A percentile compares a stretch with the other conserved stretches of the same genome.
These are phyloP conservation scores for Amphiprion ocellaris DNA, from an alignment of 2,113 vertebrate genomes.

Conservation along the genomic window DNA sequence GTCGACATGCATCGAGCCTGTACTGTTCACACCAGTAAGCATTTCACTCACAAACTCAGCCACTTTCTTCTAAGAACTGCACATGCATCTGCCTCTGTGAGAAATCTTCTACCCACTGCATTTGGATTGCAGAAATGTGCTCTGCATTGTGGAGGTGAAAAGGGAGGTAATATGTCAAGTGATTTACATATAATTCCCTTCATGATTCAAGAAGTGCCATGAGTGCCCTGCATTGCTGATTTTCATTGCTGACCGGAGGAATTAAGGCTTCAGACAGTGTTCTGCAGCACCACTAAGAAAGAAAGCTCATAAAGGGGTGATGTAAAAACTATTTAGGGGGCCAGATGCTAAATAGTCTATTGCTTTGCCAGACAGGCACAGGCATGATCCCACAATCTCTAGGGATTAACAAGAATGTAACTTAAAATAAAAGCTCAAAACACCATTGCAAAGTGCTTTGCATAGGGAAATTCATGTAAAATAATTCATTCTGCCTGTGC, in stretches of 20 bases:
- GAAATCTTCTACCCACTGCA: slow-evolving; percentile 10
- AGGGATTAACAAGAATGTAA: slow-evolving; percentile 23
- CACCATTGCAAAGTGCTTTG: not conserved
- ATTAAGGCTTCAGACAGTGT: slow-evolving; percentile 23
- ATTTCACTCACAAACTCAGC: slow-evolving; percentile 29
- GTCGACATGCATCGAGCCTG: slow-evolving; percentile 1
- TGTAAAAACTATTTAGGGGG: slow-evolving; percentile 27
- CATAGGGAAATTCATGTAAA: not conserved
- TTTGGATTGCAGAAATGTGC: slow-evolving; percentile 35
- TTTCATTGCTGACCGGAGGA: slow-evolving; percentile 27
- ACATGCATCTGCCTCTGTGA: slow-evolving; percentile 6
- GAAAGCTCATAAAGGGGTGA: slow-evolving; percentile 25
- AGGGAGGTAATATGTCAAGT: slow-evolving; percentile 40
- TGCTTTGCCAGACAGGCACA: slow-evolving; percentile 15
- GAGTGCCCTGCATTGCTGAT: slow-evolving; percentile 5
- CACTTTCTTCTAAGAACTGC: not conserved
- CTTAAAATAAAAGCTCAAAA: slow-evolving; percentile 1
- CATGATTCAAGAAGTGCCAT: slow-evolving; percentile 20
- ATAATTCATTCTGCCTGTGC: too few relatives aligned
- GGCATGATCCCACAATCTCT: slow-evolving; percentile 6
- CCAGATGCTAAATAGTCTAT: slow-evolving; percentile 1
- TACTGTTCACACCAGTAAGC: slow-evolving; percentile 24
- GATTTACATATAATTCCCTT: slow-evolving; percentile 47
- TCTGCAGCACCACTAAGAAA: slow-evolving; percentile 5
- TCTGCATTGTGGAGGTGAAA: slow-evolving; percentile 40